These are phyloP conservation scores for Drosophila bocqueti DNA, from an alignment of 1,140 invertebrate species.

Conservation along the genomic window DNA sequence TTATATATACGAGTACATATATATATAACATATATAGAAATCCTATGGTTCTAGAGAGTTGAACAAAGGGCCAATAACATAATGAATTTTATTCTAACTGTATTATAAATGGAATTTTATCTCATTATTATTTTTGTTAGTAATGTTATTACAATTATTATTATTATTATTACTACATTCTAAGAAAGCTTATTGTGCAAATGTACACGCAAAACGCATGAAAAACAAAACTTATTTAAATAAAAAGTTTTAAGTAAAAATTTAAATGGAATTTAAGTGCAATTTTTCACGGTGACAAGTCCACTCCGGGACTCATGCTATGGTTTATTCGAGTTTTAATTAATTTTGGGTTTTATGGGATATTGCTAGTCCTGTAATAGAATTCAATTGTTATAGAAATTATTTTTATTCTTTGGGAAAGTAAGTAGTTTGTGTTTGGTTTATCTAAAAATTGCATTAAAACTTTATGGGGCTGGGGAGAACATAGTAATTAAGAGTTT, in stretches of 20 bases:
- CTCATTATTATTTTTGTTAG: slow-evolving; percentile 78
- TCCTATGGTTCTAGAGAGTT: slow-evolving; percentile 58
- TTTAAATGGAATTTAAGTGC: slow-evolving; percentile 9
- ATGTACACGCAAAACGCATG: slow-evolving; percentile 81
- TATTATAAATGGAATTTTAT: slow-evolving; percentile 69
- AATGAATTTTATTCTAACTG: slow-evolving; percentile 81
- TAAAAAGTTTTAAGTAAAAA: slow-evolving; percentile 73
- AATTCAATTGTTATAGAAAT: too few species aligned
- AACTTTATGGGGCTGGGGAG: too few species aligned
- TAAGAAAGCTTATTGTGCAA: slow-evolving; percentile 80
- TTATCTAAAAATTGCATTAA: too few species aligned
- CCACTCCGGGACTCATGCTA: neutral
- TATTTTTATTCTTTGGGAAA: too few species aligned
- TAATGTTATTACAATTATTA: slow-evolving; percentile 81
- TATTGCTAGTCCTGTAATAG: too few species aligned
- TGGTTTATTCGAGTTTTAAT: neutral
- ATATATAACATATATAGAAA: slow-evolving; percentile 47
- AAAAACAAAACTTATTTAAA: slow-evolving; percentile 72
- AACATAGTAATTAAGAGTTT: too few species aligned
- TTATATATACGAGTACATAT: slow-evolving; percentile 25
- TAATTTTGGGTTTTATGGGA: neutral
- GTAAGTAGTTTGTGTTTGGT: too few species aligned
- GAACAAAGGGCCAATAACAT: slow-evolving; percentile 66
- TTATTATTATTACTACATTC: slow-evolving; percentile 66
- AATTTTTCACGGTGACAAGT: neutral